A percentile compares a stretch with the other conserved stretches of the same genome.
These are phyloP conservation scores for Melipona bicolor DNA, from an alignment of 2,888 invertebrate genomes.

Conservation along the genomic window DNA sequence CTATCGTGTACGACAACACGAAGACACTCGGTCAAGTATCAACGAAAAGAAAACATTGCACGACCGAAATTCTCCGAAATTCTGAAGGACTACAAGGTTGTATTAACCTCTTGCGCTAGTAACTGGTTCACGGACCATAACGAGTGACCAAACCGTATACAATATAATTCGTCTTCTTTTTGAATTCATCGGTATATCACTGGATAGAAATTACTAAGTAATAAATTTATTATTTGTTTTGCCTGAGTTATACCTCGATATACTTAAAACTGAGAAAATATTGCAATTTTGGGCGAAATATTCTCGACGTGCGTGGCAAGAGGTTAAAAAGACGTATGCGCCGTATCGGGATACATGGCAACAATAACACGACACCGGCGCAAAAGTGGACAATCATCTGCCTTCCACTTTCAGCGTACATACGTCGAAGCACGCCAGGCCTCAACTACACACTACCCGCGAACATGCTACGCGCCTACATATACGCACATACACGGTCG, in stretches of 20 bases:
- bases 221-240: too few species aligned
- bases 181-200: too few species aligned
- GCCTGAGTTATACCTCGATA: too few species aligned
- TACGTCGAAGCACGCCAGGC: conserved; percentile 1
- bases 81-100: conserved; percentile 15
- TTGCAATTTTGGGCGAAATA: too few species aligned
- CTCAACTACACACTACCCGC: not conserved
- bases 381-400: conserved; percentile 28
- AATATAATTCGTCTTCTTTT: too few species aligned
- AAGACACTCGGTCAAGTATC: conserved; percentile 43
- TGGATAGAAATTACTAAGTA: too few species aligned
- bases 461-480: not conserved
- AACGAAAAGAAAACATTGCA: conserved; percentile 2
- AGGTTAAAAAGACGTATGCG: conserved; percentile 13
- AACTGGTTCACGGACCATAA: too few species aligned
- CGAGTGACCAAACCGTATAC: too few species aligned
- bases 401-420: conserved; percentile 9
- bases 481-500: not conserved
- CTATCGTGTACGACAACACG: conserved; percentile 6
- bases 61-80: conserved; percentile 13
- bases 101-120: not conserved
- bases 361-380: not conserved
- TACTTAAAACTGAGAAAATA: too few species aligned
- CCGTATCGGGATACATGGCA: conserved; percentile 15
- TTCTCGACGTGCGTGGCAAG: too few species aligned